A percentile compares a stretch with the other conserved stretches of the same genome.
Evolutionary conservation across 2,888 invertebrate genomes (phyloP).

Genomic region (Notodonta dromedarius): DNA sequence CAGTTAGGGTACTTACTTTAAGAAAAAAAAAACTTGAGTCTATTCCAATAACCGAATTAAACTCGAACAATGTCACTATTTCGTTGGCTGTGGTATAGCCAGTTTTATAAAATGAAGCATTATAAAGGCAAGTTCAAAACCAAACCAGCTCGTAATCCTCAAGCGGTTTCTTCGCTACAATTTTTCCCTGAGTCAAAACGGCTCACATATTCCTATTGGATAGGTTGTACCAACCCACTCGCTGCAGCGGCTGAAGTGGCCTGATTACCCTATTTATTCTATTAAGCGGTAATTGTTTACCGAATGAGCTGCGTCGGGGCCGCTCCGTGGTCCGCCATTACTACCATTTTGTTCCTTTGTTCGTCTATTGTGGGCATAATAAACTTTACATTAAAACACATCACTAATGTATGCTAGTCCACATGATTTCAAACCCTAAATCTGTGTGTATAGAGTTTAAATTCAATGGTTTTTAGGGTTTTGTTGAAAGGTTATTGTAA

Average conservation of each 20-base stretch:
- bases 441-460: neutral
- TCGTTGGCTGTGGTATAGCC: too few species aligned
- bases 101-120: too few species aligned
- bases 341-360: conserved; percentile 67
- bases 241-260: conserved; percentile 63
- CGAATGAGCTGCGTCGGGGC: conserved; percentile 68
- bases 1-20: too few species aligned
- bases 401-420: neutral
- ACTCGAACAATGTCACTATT: too few species aligned
- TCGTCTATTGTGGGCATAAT: conserved; percentile 25
- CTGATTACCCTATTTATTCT: conserved; percentile 83
- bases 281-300: conserved; percentile 78
- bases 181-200: neutral
- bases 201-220: conserved; percentile 35
- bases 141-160: neutral
- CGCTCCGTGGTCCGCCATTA: conserved; percentile 63
- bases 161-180: neutral
- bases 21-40: too few species aligned
- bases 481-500: neutral
- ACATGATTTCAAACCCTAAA: neutral
- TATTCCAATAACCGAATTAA: too few species aligned
- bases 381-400: neutral
- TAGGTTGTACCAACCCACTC: conserved; percentile 45
- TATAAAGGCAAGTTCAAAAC: too few species aligned
- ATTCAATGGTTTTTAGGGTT: neutral